phyloP scores from a whole-genome alignment of 2,797 vertebrate species.

The Taenioides sp. region DNA sequence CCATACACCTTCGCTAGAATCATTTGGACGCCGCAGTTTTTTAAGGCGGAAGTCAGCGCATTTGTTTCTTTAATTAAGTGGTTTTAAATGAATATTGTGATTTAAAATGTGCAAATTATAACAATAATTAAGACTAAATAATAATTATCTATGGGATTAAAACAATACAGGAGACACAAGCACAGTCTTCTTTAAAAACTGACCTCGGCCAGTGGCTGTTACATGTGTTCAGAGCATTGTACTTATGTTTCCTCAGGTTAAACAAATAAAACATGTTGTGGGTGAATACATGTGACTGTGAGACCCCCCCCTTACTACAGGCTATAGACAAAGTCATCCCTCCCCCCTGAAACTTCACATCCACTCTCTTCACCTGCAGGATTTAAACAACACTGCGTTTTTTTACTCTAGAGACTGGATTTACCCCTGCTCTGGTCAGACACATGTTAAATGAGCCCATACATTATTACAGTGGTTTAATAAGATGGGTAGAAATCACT shows the following conservation, averaged over 20 bases:
- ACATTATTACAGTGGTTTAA: conserved; percentile 32
- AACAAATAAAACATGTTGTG: conserved; percentile 21
- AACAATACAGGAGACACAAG: no score
- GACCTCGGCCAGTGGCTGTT: neutral
- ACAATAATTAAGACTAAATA: no score
- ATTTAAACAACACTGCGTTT: neutral
- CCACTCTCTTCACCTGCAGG: neutral
- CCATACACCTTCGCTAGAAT: no score
- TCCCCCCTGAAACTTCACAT: neutral
- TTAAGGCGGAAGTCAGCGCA: no score
- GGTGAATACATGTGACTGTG: conserved; percentile 50
- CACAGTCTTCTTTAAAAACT: neutral
- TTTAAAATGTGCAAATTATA: no score
- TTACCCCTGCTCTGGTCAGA: neutral
- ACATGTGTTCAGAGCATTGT: neutral
- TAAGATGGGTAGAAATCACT: neutral
- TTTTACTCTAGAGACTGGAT: neutral
- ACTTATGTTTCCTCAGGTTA: conserved; percentile 9
- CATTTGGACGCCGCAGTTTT: no score
- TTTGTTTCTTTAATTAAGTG: no score
- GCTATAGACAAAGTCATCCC: conserved; percentile 47
- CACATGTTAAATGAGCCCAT: conserved; percentile 50
- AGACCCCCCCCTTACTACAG: conserved; percentile 18
- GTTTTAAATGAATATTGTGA: no score
- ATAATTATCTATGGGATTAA: no score